phyloP scores from a whole-genome alignment of 2,888 invertebrate species.

The Polymixis flavicincta region DNA sequence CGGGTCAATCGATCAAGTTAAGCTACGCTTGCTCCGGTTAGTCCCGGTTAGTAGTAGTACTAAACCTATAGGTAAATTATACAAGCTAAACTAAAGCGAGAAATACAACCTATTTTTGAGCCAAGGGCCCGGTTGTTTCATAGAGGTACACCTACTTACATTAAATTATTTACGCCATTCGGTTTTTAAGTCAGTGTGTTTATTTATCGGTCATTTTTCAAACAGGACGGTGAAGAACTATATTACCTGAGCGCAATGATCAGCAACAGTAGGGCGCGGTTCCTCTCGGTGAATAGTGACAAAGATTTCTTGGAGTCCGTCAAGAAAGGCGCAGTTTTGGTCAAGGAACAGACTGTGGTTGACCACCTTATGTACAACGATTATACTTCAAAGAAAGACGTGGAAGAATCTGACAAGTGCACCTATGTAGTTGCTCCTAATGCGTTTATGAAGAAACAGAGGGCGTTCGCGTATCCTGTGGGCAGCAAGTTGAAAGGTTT shows the following conservation, averaged over 20 bases:
- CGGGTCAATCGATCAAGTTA: too few species aligned
- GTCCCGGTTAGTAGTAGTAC: too few species aligned
- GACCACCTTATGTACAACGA: conserved; percentile 93
- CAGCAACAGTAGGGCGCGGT: conserved; percentile 81
- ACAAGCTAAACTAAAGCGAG: not conserved
- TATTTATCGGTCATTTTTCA: not conserved
- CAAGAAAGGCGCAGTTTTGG: conserved; percentile 81
- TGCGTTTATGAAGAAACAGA: conserved; percentile 91
- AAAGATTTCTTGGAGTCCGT: conserved; percentile 79
- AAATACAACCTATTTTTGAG: not conserved
- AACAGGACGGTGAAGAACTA: conserved; percentile 83
- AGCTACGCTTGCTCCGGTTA: too few species aligned
- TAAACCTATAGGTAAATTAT: not conserved
- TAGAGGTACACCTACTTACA: too few species aligned
- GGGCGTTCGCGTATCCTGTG: conserved; percentile 93
- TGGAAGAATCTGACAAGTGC: conserved; percentile 92
- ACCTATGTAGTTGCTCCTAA: conserved; percentile 94
- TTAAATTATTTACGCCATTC: not conserved
- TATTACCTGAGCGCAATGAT: conserved; percentile 85
- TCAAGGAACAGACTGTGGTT: conserved; percentile 93
- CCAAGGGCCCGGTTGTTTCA: not conserved
- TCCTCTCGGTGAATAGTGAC: conserved; percentile 75
- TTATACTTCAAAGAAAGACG: conserved; percentile 90
- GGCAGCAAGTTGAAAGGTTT: conserved; percentile 90
- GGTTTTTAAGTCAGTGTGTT: not conserved